Base-by-base conservation (phyloP, 2,888 invertebrate genomes). In the Erynnis tages region DNA sequence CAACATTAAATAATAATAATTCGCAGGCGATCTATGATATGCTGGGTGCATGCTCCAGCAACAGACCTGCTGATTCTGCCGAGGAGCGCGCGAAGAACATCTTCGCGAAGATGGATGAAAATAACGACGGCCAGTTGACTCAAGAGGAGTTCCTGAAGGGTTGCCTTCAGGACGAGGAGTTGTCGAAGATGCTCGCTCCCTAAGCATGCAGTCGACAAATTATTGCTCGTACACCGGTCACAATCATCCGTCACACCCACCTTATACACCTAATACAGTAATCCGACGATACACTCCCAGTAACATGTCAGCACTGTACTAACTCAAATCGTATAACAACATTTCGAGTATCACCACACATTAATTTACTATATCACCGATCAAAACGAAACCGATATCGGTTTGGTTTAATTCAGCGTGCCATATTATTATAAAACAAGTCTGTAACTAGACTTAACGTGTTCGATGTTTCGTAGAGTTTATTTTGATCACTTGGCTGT, bases 61-160 rank as follows among this genome's bases (percentile, higher is more conserved):
- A 97, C 90, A 92, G 97, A 76, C 97, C 98, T 40, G 97, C 97
- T 30, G 98, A 97, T 80, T 97, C 98, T 13, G 98, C 99, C 19
- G 98, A 98, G 79, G 98, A 98, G 78, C 92, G 99, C 65, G 99
- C 99, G 66, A 97, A 98, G 91, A 98, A 98, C 86, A 99, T 99
- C 73, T 99, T 99, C 89, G 97, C 97, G 56, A 98, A 98, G 90
- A 99, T 99, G 99, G 99, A 99, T 84, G 97, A 97, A 79, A 99
- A 99, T 92, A 97, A 97, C 90, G 99, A 99, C 85, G 98, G 98
- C 56, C 98, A 98, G 84, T 93, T 98, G 76, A 98, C 98, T 62
- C 97, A 98, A 89, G 98, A 98, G 63, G 99, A 99, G 91, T 98
- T 98, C 89, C 93, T 98, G 59, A 97, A 98, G 85, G 98, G 98